Conservation (phyloP, 2,888 invertebrate species). For the Temnothorax rugatulus region DNA sequence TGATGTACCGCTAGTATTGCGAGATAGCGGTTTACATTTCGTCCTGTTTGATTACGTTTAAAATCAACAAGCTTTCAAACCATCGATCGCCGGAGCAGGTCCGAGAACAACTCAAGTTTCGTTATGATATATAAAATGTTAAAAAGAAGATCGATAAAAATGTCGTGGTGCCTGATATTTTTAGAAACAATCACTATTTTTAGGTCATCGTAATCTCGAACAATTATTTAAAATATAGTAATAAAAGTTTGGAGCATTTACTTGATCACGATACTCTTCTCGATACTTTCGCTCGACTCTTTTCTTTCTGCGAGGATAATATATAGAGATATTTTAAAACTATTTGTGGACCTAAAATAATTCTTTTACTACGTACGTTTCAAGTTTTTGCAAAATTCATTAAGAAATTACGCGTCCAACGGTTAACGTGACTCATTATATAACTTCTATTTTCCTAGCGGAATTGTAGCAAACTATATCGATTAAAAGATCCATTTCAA, state of each 20-base stretch:
- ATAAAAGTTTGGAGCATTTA: neutral
- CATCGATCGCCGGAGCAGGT: no score
- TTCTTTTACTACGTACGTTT: neutral
- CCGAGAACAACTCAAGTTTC: no score
- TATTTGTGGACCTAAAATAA: neutral
- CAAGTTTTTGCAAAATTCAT: neutral
- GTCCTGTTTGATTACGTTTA: no score
- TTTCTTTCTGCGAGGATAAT: neutral
- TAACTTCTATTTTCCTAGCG: neutral
- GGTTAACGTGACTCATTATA: neutral
- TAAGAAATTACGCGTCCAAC: neutral
- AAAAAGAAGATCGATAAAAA: no score
- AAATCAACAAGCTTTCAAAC: no score
- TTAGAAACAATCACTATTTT: no score
- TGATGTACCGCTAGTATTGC: no score
- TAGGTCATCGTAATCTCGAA: no score
- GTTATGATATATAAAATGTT: no score
- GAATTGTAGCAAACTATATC: neutral
- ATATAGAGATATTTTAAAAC: neutral
- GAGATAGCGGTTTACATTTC: no score
- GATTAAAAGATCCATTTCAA: slow-evolving; percentile 11
- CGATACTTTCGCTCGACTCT: neutral
- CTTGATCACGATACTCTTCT: neutral
- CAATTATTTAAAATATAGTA: neutral
- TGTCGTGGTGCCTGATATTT: no score